Evolutionary conservation across 2,888 invertebrate genomes (phyloP).

Genomic region (Adineta ricciae): DNA sequence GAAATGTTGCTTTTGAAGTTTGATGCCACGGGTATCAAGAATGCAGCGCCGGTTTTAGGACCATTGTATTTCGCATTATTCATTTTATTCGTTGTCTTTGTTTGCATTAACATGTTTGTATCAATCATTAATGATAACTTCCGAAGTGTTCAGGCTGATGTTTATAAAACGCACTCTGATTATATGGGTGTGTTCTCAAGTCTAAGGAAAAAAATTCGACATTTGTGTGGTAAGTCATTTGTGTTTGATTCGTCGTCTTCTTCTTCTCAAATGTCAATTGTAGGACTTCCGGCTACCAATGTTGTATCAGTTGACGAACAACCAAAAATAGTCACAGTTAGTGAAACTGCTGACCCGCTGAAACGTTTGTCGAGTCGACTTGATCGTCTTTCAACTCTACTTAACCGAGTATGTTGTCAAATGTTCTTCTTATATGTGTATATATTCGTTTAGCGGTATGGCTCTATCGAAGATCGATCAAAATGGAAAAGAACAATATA

Average conservation of each 20-base stretch:
- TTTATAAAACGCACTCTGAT: not conserved
- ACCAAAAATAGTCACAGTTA: not conserved
- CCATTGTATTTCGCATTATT: constrained; percentile 2
- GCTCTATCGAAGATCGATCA: too few relatives aligned
- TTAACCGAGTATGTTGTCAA: not conserved
- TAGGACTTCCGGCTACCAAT: not conserved
- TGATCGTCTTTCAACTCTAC: not conserved
- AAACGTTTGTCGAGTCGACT: not conserved
- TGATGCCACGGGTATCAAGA: constrained; percentile 35
- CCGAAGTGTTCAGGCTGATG: not conserved
- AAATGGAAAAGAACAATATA: too few relatives aligned
- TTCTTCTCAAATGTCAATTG: not conserved
- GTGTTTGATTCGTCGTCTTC: too few relatives aligned
- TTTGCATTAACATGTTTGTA: constrained; percentile 24
- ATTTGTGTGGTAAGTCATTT: not conserved
- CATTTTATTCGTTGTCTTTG: constrained; percentile 12
- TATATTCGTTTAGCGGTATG: not conserved
- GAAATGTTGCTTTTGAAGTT: constrained; percentile 50
- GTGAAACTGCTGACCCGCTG: not conserved
- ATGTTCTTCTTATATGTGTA: too few relatives aligned
- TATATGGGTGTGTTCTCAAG: not conserved
- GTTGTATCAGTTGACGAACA: not conserved
- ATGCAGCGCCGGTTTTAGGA: not conserved
- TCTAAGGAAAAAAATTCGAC: not conserved
- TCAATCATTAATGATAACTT: constrained; percentile 28